These are phyloP conservation scores for Pegea sp. DNA, from an alignment of 23 tunicate species.

Conservation along the genomic window DNA sequence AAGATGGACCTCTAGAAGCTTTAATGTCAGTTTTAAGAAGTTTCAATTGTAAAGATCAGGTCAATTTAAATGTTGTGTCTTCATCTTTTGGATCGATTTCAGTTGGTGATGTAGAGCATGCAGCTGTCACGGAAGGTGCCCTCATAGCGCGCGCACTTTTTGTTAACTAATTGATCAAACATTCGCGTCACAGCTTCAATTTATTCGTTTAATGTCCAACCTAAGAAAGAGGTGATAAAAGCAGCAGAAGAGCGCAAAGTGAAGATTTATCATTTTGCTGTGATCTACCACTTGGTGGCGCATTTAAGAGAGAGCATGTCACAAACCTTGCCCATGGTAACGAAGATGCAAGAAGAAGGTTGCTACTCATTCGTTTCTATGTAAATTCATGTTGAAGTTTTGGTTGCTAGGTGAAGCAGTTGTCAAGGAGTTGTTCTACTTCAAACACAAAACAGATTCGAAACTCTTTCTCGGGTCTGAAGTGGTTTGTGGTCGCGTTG, in stretches of 20 bases:
- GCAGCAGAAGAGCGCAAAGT: constrained; percentile 10
- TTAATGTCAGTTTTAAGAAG: constrained; percentile 20
- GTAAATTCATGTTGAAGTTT: background rate
- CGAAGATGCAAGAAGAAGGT: background rate
- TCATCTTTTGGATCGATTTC: background rate
- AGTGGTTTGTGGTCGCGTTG: constrained; percentile 9
- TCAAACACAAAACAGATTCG: constrained; percentile 1
- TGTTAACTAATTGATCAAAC: too few species aligned
- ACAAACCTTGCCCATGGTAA: constrained; percentile 3
- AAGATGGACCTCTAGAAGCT: constrained; percentile 68
- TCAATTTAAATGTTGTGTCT: background rate
- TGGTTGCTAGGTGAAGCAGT: constrained; percentile 25
- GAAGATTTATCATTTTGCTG: constrained; percentile 3
- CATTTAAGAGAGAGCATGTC: constrained; percentile 8
- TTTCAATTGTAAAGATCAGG: constrained; percentile 28
- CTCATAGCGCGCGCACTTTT: too few species aligned
- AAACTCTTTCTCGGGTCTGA: constrained; percentile 14
- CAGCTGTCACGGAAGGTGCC: background rate
- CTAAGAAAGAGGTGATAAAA: constrained; percentile 4
- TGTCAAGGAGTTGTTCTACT: constrained; percentile 11
- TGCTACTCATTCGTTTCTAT: background rate
- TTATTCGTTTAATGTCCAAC: constrained; percentile 14
- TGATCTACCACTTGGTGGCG: constrained; percentile 54
- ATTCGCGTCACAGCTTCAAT: constrained; percentile 35
- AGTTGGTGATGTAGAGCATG: background rate